These are phyloP conservation scores for Jacana jacana DNA, from an alignment of 2,113 vertebrate species.

Conservation along the genomic window DNA sequence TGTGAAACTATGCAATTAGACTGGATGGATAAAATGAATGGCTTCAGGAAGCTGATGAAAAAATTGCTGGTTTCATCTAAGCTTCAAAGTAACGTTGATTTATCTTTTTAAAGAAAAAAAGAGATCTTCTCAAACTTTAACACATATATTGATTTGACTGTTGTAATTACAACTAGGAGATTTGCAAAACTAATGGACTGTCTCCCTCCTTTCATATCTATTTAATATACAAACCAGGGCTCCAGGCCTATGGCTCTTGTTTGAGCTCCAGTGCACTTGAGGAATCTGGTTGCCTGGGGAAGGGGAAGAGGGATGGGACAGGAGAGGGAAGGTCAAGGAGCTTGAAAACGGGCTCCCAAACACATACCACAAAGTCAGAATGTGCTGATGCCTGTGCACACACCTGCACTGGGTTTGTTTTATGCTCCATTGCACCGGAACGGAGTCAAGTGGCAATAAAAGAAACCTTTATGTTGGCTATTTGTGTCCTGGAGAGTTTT, in stretches of 20 bases:
- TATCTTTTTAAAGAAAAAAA: not conserved
- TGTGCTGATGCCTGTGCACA: not conserved
- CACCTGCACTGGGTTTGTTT: not conserved
- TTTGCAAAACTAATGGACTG: not conserved
- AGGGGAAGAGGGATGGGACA: not conserved
- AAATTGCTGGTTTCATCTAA: not conserved
- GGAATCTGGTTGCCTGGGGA: not conserved
- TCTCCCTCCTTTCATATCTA: not conserved
- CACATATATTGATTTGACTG: not conserved
- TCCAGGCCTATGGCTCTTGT: not conserved
- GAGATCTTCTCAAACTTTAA: not conserved
- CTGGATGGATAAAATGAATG: not conserved
- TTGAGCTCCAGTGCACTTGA: not conserved
- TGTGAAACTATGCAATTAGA: not conserved
- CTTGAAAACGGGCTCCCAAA: not conserved
- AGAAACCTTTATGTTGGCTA: not conserved
- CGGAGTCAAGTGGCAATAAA: not conserved
- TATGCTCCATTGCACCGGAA: not conserved
- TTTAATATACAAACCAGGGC: not conserved
- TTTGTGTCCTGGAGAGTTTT: not conserved
- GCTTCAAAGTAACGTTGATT: not conserved
- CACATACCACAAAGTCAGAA: no score
- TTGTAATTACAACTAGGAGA: not conserved
- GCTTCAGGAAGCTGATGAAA: not conserved
- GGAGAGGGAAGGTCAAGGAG: not conserved